Evolutionary conservation across 2,797 vertebrate species (phyloP), one percentile per base, ranked within the genome.

Genomic region (Octomys mimax): DNA sequence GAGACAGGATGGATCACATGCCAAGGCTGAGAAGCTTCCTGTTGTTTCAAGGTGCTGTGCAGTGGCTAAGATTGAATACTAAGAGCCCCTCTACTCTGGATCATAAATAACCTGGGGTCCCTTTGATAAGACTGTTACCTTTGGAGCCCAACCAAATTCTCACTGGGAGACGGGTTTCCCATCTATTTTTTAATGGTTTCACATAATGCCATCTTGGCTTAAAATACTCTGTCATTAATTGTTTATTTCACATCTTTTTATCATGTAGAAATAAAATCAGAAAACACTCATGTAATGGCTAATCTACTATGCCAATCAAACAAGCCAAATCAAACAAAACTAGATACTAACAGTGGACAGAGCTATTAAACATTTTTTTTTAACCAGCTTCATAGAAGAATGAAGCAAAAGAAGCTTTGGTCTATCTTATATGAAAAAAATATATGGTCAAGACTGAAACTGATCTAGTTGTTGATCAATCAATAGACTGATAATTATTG

Each of bases 401-500:
- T 46, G 66, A 4, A 79, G n/a, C 0, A 78, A 81, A 89, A 82
- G 22, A 8, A 77, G 83, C 5, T 61, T 42, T 75, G 4, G 36
- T 10, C 10, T 78, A 49, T 59, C 82, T 92, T 54, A 83, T 1
- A 95, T 52, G 42, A 70, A 7, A 77, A 89, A 91, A 97, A 64
- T 78, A 77, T 1, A 39, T 10, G 64, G 21, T 86, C 49, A 93
- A 54, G 24, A 1, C 46, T 86, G 39, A 88, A 96, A 97, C 78
- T 97, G 73, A 96, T 85, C 92, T 36, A 21, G 42, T 75, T 94
- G 46, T 39, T 95, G 52, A 78, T 93, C 64, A 92, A 54, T 93
- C 88, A 77, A 83, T 91, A 84, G 46, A 46, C 73, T 98, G 95
- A 98, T 96, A 93, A 92, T 97, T 96, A 97, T 96, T 87, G 90